Evolutionary conservation across 2,797 vertebrate species (phyloP).

Genomic region (Hapalemur alaotrensis): DNA sequence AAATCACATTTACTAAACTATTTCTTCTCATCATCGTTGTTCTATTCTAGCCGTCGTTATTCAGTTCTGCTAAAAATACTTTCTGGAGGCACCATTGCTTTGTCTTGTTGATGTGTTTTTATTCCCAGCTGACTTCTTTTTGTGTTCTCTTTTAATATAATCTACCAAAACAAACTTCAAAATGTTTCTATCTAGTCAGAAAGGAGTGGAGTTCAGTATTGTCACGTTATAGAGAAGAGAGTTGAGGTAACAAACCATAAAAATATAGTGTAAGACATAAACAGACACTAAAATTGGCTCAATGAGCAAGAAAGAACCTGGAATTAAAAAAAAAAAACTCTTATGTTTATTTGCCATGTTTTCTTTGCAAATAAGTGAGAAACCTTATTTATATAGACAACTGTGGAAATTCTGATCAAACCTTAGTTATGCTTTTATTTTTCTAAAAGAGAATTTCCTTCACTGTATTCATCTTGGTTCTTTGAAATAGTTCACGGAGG

Average conservation of each 20-base stretch:
- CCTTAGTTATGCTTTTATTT: neutral
- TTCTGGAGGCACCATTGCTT: neutral
- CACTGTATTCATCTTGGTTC: neutral
- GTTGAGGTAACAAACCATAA: neutral
- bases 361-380: constrained; percentile 29
- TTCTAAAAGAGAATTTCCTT: neutral
- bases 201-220: neutral
- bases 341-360: neutral
- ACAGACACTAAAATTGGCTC: neutral
- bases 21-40: neutral
- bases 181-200: neutral
- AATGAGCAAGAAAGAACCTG: neutral
- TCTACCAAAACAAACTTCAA: constrained; percentile 24
- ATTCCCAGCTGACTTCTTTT: neutral
- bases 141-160: constrained; percentile 15
- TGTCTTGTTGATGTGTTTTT: neutral
- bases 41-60: neutral
- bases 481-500: neutral
- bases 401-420: neutral
- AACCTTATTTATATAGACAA: neutral
- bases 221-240: neutral
- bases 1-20: neutral
- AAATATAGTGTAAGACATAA: neutral
- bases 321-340: neutral
- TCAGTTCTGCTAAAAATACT: constrained; percentile 21